phyloP scores from a whole-genome alignment of 2,888 invertebrate genomes.

The Choreutis nemorana region DNA sequence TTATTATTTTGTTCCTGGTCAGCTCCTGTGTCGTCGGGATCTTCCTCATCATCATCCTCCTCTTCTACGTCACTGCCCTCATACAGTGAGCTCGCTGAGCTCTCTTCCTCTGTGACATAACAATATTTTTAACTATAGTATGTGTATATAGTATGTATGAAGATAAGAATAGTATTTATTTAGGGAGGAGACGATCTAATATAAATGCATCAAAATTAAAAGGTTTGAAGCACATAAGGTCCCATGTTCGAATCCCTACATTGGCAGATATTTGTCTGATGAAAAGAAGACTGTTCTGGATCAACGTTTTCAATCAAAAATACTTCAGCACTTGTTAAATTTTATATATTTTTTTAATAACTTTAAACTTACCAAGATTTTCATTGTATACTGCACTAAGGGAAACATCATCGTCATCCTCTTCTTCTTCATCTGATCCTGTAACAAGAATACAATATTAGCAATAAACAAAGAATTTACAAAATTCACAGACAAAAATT shows the following conservation, averaged over 20 bases:
- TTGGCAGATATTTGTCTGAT: too few relatives aligned
- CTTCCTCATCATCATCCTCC: conserved; percentile 48
- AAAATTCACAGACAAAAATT: too few relatives aligned
- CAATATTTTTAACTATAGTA: conserved; percentile 3
- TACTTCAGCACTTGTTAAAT: too few relatives aligned
- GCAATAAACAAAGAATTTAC: not conserved
- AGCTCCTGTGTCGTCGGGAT: conserved; percentile 48
- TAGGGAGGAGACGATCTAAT: too few relatives aligned
- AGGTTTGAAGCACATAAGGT: too few relatives aligned
- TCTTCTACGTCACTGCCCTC: conserved; percentile 53
- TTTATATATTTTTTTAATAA: too few relatives aligned
- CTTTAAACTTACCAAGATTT: conserved; percentile 62
- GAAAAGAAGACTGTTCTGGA: too few relatives aligned
- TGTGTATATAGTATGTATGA: too few relatives aligned
- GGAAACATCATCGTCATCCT: conserved; percentile 72
- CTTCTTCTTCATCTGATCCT: conserved; percentile 69
- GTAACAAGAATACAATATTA: conserved; percentile 16
- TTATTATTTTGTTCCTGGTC: conserved; percentile 43
- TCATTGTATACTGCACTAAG: conserved; percentile 75
- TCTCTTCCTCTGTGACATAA: conserved; percentile 44
- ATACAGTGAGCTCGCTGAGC: conserved; percentile 51
- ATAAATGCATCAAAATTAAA: too few relatives aligned
- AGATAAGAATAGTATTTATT: too few relatives aligned
- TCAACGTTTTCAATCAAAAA: too few relatives aligned
- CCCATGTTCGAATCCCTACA: too few relatives aligned